Evolutionary conservation across 2,888 invertebrate species (phyloP).

Genomic region (Branchellion lobata): DNA sequence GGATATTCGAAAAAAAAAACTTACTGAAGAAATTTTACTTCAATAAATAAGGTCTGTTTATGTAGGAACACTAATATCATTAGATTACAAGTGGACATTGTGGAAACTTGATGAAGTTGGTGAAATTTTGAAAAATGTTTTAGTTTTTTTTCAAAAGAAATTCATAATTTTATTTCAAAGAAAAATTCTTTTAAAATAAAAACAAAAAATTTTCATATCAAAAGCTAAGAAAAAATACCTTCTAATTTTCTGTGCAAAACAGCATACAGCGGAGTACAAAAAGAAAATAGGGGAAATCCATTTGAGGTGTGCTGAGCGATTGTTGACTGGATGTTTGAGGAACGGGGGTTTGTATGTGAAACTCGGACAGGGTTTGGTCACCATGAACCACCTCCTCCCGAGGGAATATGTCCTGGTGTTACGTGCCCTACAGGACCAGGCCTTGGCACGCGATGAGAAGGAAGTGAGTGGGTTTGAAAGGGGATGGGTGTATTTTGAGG

Average conservation of each 20-base stretch:
- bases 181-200: slow-evolving; percentile 2
- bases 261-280: slow-evolving; percentile 65
- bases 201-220: not conserved
- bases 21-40: not conserved
- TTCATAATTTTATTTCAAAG: slow-evolving; percentile 6
- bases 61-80: slow-evolving; percentile 68
- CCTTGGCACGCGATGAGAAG: slow-evolving; percentile 58
- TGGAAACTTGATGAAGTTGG: slow-evolving; percentile 65
- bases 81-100: slow-evolving; percentile 69
- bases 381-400: slow-evolving; percentile 75
- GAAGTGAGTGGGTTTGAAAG: slow-evolving; percentile 58
- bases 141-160: not conserved
- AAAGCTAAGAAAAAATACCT: not conserved
- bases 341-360: slow-evolving; percentile 79
- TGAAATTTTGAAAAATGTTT: not conserved
- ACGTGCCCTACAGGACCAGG: slow-evolving; percentile 62
- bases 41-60: slow-evolving; percentile 56
- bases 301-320: slow-evolving; percentile 68
- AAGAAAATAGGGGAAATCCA: slow-evolving; percentile 66
- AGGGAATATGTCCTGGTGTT: slow-evolving; percentile 71
- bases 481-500: too few relatives aligned
- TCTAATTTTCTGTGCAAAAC: slow-evolving; percentile 12
- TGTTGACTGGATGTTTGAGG: slow-evolving; percentile 70
- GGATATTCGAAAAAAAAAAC: not conserved
- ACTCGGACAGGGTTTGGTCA: slow-evolving; percentile 74